These are phyloP conservation scores for Tanytarsus gracilentus DNA, from an alignment of 2,888 invertebrate species.

Conservation along the genomic window DNA sequence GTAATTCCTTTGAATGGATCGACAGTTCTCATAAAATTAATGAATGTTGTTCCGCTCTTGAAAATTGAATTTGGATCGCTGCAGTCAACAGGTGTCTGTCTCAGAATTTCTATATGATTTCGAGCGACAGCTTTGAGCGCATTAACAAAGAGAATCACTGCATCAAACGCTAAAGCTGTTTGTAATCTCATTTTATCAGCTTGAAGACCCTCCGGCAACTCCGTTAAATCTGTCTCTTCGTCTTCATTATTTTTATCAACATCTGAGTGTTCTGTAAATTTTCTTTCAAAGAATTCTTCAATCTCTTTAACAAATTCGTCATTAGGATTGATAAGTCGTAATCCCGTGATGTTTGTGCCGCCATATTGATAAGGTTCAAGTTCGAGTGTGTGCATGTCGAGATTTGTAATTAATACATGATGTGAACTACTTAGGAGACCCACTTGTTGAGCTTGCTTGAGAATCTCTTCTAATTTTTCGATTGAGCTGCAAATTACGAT, in stretches of 20 bases:
- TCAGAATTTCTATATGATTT: slow-evolving; percentile 45
- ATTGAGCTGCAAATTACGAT: slow-evolving; percentile 77
- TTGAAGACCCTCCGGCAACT: slow-evolving; percentile 37
- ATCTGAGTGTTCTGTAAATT: not conserved
- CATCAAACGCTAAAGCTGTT: slow-evolving; percentile 93
- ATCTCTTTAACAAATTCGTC: slow-evolving; percentile 57
- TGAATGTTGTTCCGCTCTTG: slow-evolving; percentile 83
- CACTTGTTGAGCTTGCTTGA: slow-evolving; percentile 90
- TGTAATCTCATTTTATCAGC: slow-evolving; percentile 55
- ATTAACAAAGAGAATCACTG: slow-evolving; percentile 68
- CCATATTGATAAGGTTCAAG: slow-evolving; percentile 90
- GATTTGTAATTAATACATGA: slow-evolving; percentile 83
- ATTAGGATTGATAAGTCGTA: slow-evolving; percentile 79
- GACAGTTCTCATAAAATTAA: slow-evolving; percentile 95
- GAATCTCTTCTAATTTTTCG: slow-evolving; percentile 72
- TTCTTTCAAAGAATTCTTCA: not conserved
- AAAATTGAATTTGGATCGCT: slow-evolving; percentile 53
- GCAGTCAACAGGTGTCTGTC: slow-evolving; percentile 47
- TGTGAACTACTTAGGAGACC: slow-evolving; percentile 96
- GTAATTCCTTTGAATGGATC: slow-evolving; percentile 80
- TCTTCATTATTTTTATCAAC: not conserved
- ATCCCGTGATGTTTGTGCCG: slow-evolving; percentile 90
- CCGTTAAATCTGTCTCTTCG: not conserved
- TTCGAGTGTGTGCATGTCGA: slow-evolving; percentile 86
- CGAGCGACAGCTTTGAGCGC: slow-evolving; percentile 51